Percentiles rank a stretch among this genome's conserved stretches.
These are phyloP conservation scores for Oscheius sp. DNA, from an alignment of 2,888 invertebrate genomes.

Conservation along the genomic window DNA sequence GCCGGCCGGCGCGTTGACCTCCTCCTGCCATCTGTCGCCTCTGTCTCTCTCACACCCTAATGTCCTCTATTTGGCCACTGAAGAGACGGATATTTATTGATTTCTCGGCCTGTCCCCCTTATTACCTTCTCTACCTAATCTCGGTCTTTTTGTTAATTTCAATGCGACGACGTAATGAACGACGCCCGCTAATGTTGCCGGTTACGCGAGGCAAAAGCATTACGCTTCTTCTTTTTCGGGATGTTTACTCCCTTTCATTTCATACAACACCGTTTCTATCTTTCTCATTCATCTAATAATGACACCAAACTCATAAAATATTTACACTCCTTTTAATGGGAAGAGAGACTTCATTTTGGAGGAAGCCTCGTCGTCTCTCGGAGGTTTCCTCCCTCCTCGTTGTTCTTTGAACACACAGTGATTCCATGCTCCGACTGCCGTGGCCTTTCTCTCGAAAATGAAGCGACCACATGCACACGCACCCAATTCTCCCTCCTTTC, in stretches of 20 bases:
- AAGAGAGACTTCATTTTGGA: too few species aligned
- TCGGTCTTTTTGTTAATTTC: too few species aligned
- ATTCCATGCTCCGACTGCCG: background rate
- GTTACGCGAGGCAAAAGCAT: background rate
- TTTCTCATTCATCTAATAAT: too few species aligned
- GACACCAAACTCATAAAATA: too few species aligned
- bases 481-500: background rate
- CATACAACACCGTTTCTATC: too few species aligned
- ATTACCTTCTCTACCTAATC: background rate
- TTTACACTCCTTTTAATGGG: too few species aligned
- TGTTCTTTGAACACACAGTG: background rate
- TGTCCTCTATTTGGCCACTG: constrained; percentile 36
- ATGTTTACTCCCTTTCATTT: background rate
- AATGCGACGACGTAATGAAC: background rate
- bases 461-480: background rate
- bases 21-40: constrained; percentile 33
- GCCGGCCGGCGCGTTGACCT: constrained; percentile 14
- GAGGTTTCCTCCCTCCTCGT: background rate
- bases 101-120: background rate
- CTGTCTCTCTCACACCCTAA: background rate
- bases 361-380: background rate
- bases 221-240: background rate
- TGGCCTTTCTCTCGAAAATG: constrained; percentile 3
- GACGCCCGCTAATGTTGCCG: constrained; percentile 18
- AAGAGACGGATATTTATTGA: constrained; percentile 30